phyloP scores from a whole-genome alignment of 1,140 invertebrate genomes.

The Drosophila ambigua region DNA sequence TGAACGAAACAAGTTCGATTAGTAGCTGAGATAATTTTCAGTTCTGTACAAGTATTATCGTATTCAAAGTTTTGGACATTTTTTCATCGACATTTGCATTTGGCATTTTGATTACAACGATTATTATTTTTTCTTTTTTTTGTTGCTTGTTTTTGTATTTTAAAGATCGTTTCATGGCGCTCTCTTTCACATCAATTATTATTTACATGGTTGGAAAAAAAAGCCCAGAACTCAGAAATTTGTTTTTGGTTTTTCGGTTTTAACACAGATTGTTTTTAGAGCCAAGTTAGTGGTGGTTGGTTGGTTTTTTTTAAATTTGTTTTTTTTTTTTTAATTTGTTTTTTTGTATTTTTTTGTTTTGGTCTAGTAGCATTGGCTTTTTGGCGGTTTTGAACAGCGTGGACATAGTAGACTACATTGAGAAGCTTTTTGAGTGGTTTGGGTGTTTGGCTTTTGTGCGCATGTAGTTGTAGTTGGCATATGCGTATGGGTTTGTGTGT shows the following conservation, averaged over 20 bases:
- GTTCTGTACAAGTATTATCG: slow-evolving; percentile 73
- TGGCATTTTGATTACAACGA: too few relatives aligned
- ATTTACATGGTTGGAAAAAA: slow-evolving; percentile 58
- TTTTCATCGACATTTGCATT: slow-evolving; percentile 41
- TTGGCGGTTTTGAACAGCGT: slow-evolving; percentile 65
- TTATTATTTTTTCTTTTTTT: slow-evolving; percentile 8
- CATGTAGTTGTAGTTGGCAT: slow-evolving; percentile 11
- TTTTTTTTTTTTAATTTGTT: slow-evolving; percentile 17
- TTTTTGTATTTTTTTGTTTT: not conserved
- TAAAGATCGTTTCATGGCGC: slow-evolving; percentile 15
- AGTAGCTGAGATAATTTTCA: slow-evolving; percentile 46
- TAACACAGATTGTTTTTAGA: slow-evolving; percentile 42
- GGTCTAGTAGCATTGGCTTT: slow-evolving; percentile 7
- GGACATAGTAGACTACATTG: slow-evolving; percentile 68
- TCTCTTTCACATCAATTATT: slow-evolving; percentile 38
- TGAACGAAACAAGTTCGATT: slow-evolving; percentile 47
- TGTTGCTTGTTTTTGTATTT: slow-evolving; percentile 9
- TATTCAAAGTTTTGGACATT: slow-evolving; percentile 84
- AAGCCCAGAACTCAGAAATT: slow-evolving; percentile 84
- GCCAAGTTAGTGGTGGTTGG: slow-evolving; percentile 62
- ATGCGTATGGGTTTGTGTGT: slow-evolving; percentile 28
- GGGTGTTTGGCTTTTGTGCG: slow-evolving; percentile 37
- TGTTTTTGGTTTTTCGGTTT: slow-evolving; percentile 62
- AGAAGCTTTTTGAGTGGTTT: slow-evolving; percentile 49
- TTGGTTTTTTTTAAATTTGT: slow-evolving; percentile 25